phyloP scores from a whole-genome alignment of 1,140 invertebrate genomes.

The Achroia grisella region DNA sequence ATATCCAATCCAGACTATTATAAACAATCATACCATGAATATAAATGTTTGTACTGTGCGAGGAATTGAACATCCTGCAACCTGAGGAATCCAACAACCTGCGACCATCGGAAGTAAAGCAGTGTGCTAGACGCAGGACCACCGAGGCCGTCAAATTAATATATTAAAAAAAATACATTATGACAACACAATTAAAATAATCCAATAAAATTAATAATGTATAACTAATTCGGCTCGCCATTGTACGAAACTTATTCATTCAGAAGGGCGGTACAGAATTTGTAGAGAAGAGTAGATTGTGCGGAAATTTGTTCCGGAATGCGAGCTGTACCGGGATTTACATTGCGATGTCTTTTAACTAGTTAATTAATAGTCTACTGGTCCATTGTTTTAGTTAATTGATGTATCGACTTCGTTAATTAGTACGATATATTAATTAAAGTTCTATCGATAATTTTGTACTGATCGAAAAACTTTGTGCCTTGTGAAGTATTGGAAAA shows the following conservation, averaged over 20 bases:
- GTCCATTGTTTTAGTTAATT: neutral
- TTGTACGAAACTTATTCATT: slow-evolving; percentile 9
- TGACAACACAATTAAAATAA: neutral
- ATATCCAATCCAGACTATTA: too few species aligned
- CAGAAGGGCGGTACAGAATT: neutral
- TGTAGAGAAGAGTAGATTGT: slow-evolving; percentile 1
- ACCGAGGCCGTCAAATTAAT: neutral
- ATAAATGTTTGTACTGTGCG: too few species aligned
- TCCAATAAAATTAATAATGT: neutral
- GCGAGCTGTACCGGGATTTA: neutral
- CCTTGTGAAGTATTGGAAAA: too few species aligned
- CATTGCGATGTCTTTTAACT: neutral
- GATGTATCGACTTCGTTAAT: neutral
- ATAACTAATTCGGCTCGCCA: neutral
- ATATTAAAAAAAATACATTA: too few species aligned
- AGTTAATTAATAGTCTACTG: neutral
- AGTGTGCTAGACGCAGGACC: too few species aligned
- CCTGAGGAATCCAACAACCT: too few species aligned
- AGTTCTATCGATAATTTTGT: too few species aligned
- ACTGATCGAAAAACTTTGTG: too few species aligned
- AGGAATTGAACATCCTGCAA: too few species aligned
- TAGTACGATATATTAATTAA: too few species aligned
- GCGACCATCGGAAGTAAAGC: too few species aligned
- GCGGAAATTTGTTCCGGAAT: slow-evolving; percentile 4
- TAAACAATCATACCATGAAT: too few species aligned